These are phyloP conservation scores for Alces alces DNA, from an alignment of 2,113 vertebrate species.

Conservation along the genomic window DNA sequence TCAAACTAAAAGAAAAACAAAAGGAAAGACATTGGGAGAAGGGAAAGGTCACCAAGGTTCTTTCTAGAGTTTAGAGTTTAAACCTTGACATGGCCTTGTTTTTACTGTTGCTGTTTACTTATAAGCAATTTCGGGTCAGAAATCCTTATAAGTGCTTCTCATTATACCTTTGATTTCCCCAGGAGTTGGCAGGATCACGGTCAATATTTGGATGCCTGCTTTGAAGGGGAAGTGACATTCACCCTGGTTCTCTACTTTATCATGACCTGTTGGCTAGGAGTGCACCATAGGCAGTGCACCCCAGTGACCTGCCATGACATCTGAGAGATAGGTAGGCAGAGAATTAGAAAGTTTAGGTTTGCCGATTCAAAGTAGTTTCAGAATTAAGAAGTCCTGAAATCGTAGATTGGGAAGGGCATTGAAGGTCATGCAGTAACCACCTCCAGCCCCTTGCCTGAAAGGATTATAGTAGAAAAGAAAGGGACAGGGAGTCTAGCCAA, in stretches of 20 bases:
- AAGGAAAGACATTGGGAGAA: neutral
- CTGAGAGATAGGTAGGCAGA: neutral
- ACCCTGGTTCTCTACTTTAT: neutral
- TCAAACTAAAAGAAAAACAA: conserved; percentile 12
- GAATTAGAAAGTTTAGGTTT: neutral
- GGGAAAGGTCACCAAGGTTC: neutral
- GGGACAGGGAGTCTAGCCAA: conserved; percentile 31
- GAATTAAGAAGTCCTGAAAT: neutral
- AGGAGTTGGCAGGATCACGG: neutral
- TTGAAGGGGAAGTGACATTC: neutral
- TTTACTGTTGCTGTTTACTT: neutral
- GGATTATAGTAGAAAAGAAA: conserved; percentile 38
- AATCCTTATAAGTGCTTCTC: neutral
- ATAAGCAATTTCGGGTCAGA: neutral
- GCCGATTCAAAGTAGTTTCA: neutral
- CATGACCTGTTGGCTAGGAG: neutral
- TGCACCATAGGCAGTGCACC: neutral
- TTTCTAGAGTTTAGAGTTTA: neutral
- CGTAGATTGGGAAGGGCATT: neutral
- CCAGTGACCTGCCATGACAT: neutral
- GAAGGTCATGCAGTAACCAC: neutral
- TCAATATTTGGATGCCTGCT: neutral
- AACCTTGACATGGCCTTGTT: neutral
- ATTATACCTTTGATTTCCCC: neutral
- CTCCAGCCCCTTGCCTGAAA: neutral